A percentile compares a stretch with the other conserved stretches of the same genome.
Conservation (phyloP, 2,888 invertebrate genomes). For the Scrobipalpa costella region DNA sequence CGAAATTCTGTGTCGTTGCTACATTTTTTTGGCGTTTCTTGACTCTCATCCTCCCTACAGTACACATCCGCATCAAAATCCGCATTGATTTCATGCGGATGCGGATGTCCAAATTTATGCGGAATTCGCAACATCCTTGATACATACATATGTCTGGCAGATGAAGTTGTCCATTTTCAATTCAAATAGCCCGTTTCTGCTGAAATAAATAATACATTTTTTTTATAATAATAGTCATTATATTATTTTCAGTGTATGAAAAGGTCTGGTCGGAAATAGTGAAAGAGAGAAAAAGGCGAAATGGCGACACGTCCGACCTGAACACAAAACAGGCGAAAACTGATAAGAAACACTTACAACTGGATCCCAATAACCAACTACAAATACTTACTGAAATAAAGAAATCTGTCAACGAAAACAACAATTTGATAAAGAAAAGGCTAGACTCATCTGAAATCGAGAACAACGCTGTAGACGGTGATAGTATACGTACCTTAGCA, state of each 20-base stretch:
- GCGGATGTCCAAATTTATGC: too few species aligned
- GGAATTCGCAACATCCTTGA: too few species aligned
- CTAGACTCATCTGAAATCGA: slow-evolving; percentile 50
- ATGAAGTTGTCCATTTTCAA: too few species aligned
- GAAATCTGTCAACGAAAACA: slow-evolving; percentile 69
- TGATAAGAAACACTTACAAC: slow-evolving; percentile 40
- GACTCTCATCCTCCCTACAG: too few species aligned
- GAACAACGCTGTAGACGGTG: slow-evolving; percentile 44
- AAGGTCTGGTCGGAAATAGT: slow-evolving; percentile 83
- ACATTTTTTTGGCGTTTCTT: too few species aligned
- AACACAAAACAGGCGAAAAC: slow-evolving; percentile 34
- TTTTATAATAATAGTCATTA: neutral
- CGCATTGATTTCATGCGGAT: too few species aligned
- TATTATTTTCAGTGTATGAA: slow-evolving; percentile 80
- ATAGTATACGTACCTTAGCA: slow-evolving; percentile 64
- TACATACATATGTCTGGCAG: neutral
- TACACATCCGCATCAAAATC: too few species aligned
- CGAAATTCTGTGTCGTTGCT: too few species aligned
- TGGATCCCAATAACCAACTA: slow-evolving; percentile 62
- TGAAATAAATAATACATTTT: neutral
- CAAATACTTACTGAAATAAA: slow-evolving; percentile 71
- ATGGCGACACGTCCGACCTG: slow-evolving; percentile 56
- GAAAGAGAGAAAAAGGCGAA: slow-evolving; percentile 82
- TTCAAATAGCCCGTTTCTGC: too few species aligned
- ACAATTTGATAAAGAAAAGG: slow-evolving; percentile 70